Evolutionary conservation across 2,888 invertebrate genomes (phyloP), one percentile per base, ranked within the genome.

Genomic region (Pogonocherus hispidulus): DNA sequence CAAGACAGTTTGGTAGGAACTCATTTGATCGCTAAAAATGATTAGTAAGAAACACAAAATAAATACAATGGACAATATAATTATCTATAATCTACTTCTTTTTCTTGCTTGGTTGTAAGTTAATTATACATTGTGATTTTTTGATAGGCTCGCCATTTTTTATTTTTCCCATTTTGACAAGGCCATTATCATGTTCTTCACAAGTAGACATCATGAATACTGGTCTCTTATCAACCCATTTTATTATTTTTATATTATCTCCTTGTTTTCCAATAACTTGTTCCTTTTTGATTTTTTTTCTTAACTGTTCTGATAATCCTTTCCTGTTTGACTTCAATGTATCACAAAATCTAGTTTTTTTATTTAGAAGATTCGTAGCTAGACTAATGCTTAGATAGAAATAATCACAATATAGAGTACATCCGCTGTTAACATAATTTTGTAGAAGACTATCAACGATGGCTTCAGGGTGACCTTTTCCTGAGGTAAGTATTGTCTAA

Each of bases 1-100:
- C 52, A 70, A 52, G 51, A 37, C 54, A 8, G 67, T 66, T 57
- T 66, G 65, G 52, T 70, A 71, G 46, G 70, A 69, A 20, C 69
- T 41, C 65, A 69, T 70, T 49, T 70, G 68, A 46, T 72, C 70
- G 22, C 44, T 44, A 44, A 44, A 44, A 44, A 44, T 44, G 16
- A 18, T 44, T 5, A 44, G 14, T 44, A 6, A 44, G 44, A 44
- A 44, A 14, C 44, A 41, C 11, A 44, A 44, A 44, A 44, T 44
- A 44, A n/a, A 44, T 44, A 4, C 14, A 14, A 44, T 6, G 8
- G 44, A 44, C 44, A 44, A 44, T 44, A 44, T n/a, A 44, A 5
- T 54, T 54, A 54, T 32, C 54, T 54, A 32, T 54, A 54, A 32
- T 54, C 22, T 54, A 18, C 54, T 54, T 8, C 22, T 27, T 54